A percentile compares a stretch with the other conserved stretches of the same genome.
These are phyloP conservation scores for Nymphicus hollandicus DNA, from an alignment of 2,113 vertebrate genomes.

Conservation along the genomic window DNA sequence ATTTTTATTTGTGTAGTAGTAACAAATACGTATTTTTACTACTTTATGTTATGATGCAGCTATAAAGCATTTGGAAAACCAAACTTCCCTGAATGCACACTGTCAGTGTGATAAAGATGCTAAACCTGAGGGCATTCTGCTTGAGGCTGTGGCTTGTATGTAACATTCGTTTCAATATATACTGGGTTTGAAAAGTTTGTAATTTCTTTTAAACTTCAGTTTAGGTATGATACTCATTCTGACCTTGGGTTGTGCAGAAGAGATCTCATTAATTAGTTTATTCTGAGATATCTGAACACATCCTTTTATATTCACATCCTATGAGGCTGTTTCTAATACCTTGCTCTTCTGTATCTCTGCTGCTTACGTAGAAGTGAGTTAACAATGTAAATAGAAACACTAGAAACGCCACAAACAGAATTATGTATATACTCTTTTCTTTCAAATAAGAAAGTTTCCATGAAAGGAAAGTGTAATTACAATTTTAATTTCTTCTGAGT, in stretches of 20 bases:
- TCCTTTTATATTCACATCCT: not conserved
- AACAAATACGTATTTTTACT: slow-evolving; percentile 35
- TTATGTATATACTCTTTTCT: not conserved
- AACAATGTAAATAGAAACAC: not conserved
- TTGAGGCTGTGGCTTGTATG: not conserved
- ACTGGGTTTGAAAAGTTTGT: not conserved
- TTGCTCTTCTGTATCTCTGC: not conserved
- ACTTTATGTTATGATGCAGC: not conserved
- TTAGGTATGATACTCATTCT: not conserved
- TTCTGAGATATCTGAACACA: not conserved
- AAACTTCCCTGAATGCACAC: not conserved
- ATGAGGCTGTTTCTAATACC: not conserved
- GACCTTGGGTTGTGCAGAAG: not conserved
- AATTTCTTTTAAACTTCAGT: not conserved
- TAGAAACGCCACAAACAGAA: not conserved
- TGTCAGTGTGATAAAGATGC: not conserved
- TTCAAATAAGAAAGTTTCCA: not conserved
- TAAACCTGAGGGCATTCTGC: not conserved
- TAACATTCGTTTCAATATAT: not conserved
- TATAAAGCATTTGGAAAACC: slow-evolving; percentile 38
- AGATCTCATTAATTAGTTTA: not conserved
- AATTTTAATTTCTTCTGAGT: not conserved
- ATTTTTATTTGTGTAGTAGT: slow-evolving; percentile 32
- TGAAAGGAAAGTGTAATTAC: not conserved
- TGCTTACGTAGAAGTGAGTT: not conserved